phyloP scores from a whole-genome alignment of 2,113 vertebrate species.

The Recurvirostra avosetta region DNA sequence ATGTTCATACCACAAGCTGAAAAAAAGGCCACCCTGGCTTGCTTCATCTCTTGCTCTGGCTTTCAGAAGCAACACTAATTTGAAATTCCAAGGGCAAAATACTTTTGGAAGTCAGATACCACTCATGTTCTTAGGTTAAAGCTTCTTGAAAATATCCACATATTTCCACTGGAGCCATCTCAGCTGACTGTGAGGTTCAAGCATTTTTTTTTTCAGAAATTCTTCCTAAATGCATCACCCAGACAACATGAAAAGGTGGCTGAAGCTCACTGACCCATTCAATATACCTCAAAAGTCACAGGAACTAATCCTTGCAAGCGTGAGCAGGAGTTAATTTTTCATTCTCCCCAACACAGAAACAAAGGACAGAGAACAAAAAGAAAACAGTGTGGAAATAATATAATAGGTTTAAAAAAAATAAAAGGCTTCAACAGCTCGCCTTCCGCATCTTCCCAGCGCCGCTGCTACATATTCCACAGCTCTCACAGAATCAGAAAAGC shows the following conservation, averaged over 20 bases:
- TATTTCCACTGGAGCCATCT: not conserved
- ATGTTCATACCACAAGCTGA: not conserved
- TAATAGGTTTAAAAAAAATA: not conserved
- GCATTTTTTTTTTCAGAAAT: conserved; percentile 3
- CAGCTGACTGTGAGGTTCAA: conserved; percentile 37
- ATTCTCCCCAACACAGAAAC: conserved; percentile 36
- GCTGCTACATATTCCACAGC: not conserved
- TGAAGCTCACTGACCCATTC: conserved; percentile 75
- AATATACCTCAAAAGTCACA: conserved; percentile 56
- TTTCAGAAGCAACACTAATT: not conserved
- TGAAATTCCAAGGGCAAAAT: not conserved
- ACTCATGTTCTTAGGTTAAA: not conserved
- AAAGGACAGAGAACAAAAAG: conserved; percentile 53
- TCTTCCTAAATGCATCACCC: conserved; percentile 65
- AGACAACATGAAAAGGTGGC: conserved; percentile 68
- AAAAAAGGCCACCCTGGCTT: not conserved
- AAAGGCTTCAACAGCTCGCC: not conserved
- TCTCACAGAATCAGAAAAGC: not conserved
- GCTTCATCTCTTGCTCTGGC: not conserved
- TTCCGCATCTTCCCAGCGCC: not conserved
- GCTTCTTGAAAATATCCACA: not conserved
- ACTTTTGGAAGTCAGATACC: not conserved
- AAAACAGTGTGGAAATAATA: not conserved
- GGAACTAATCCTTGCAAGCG: conserved; percentile 57
- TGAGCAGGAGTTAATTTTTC: conserved; percentile 70